Evolutionary conservation across 23 tunicate species (phyloP).

Genomic region (Halocynthia roretzi): DNA sequence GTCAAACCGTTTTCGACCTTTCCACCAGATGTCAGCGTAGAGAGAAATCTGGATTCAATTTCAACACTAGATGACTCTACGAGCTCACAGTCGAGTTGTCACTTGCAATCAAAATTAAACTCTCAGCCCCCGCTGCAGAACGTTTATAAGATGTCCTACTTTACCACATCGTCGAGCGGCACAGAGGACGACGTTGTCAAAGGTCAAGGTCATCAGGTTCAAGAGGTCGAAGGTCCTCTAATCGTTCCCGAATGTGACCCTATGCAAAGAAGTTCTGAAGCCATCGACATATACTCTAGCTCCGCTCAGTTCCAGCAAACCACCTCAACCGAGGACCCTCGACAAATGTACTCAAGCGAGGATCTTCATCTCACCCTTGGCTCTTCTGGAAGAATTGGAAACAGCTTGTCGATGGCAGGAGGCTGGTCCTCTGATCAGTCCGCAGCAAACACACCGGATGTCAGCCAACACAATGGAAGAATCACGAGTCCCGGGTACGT

Average conservation of each 20-base stretch:
- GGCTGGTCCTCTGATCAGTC: conserved; percentile 68
- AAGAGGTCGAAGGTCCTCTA: background rate
- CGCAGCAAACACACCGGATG: background rate
- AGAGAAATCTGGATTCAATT: background rate
- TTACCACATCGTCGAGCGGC: background rate
- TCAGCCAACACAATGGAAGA: background rate
- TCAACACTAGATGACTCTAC: background rate
- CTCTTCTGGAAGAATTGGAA: conserved; percentile 18
- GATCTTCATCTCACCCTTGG: background rate
- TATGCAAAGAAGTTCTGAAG: conserved; percentile 10
- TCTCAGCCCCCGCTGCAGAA: background rate
- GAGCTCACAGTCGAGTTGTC: background rate
- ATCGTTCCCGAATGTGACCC: background rate
- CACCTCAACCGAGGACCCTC: background rate
- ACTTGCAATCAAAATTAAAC: background rate
- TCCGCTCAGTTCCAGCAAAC: background rate
- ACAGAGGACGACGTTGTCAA: background rate
- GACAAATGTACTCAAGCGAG: background rate
- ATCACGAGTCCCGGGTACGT: background rate
- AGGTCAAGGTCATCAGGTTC: background rate
- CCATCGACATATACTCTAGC: conserved; percentile 15
- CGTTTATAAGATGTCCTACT: background rate
- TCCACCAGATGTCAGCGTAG: conserved; percentile 9
- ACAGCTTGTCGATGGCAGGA: conserved; percentile 37
- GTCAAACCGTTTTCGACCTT: background rate